A percentile compares a stretch with the other conserved stretches of the same genome.
Conservation (phyloP, 2,797 vertebrate species). For the Cirrhinus molitorella region DNA sequence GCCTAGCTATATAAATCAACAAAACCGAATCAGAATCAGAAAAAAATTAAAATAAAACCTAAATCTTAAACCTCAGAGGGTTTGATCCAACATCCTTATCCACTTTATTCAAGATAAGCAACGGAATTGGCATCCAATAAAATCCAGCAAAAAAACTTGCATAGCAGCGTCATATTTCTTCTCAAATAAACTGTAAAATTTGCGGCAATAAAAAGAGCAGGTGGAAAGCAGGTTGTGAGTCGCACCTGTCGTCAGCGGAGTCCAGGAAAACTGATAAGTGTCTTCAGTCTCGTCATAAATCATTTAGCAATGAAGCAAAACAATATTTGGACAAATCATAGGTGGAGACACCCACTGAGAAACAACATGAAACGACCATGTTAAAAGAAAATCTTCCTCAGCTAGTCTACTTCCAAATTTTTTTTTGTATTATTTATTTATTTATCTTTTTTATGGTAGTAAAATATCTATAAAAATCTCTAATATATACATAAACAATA, state of each 20-base stretch:
- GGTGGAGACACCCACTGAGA: not conserved
- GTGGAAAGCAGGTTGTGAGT: constrained; percentile 74
- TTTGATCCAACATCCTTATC: constrained; percentile 56
- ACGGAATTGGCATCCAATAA: constrained; percentile 57
- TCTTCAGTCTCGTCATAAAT: constrained; percentile 69
- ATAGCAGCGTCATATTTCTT: constrained; percentile 60
- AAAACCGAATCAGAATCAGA: not conserved
- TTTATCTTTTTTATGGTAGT: too few relatives aligned
- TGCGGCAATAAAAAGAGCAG: constrained; percentile 84
- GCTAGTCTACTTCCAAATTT: too few relatives aligned
- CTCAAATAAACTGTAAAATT: constrained; percentile 83
- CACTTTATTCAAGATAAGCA: constrained; percentile 59
- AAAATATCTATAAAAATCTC: too few relatives aligned
- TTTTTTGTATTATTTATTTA: too few relatives aligned
- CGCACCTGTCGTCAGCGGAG: constrained; percentile 76
- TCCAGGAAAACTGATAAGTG: constrained; percentile 71
- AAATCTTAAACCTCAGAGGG: constrained; percentile 34
- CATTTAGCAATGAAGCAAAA: constrained; percentile 62
- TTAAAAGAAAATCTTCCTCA: too few relatives aligned
- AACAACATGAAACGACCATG: not conserved
- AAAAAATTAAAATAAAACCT: not conserved
- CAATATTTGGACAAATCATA: constrained; percentile 54
- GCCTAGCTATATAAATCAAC: not conserved
- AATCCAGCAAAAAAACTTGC: constrained; percentile 46
- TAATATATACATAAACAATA: not conserved